phyloP scores from a whole-genome alignment of 2,888 invertebrate genomes.

The Entomobrya multifasciata region DNA sequence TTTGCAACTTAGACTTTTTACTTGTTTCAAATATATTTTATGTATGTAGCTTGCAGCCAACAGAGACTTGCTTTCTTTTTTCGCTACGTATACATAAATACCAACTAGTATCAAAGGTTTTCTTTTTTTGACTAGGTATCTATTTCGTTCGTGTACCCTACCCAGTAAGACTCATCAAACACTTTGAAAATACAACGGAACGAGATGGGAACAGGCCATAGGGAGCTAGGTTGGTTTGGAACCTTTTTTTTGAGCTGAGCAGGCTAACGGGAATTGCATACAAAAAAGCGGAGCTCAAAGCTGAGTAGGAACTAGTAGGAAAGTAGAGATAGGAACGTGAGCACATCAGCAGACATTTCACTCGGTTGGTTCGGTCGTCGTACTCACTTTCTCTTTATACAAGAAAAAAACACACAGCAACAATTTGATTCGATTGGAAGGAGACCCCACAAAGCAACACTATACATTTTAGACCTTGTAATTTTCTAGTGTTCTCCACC shows the following conservation, averaged over 20 bases:
- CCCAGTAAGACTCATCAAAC: too few relatives aligned
- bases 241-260: too few relatives aligned
- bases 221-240: neutral
- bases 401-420: slow-evolving; percentile 10
- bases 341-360: slow-evolving; percentile 46
- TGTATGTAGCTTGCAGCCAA: too few relatives aligned
- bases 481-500: neutral
- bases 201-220: slow-evolving; percentile 6
- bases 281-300: slow-evolving; percentile 55
- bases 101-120: neutral
- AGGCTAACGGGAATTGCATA: slow-evolving; percentile 46
- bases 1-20: too few relatives aligned
- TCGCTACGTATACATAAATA: too few relatives aligned
- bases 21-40: too few relatives aligned
- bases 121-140: neutral
- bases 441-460: neutral
- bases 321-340: slow-evolving; percentile 70
- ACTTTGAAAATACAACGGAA: neutral
- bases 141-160: neutral
- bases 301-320: slow-evolving; percentile 55
- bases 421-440: slow-evolving; percentile 9
- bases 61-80: too few relatives aligned
- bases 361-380: neutral
- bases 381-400: slow-evolving; percentile 35
- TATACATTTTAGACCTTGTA: neutral